Base-by-base conservation (phyloP, 2,888 invertebrate genomes). In the Platycheirus rosarum region DNA sequence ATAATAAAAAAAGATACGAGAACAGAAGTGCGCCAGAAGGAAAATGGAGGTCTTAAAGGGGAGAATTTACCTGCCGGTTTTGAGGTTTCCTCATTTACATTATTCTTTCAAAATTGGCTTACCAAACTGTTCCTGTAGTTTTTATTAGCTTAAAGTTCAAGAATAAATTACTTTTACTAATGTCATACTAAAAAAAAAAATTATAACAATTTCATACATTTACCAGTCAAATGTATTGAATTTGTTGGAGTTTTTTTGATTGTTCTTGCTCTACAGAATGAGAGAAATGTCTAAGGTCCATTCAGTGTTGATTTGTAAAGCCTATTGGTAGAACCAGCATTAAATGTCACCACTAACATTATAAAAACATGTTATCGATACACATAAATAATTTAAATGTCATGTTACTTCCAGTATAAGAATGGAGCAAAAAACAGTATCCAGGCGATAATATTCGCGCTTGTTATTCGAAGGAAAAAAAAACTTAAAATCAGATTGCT, bases 361-460 rank as follows among this genome's bases (percentile, higher is more conserved):
- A 44, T 60, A 66, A 75, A 51, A 75, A 66, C 60, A 44, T 76
- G 65, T 66, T 75, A 75, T 60, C 57, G 60, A 71, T 60, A 46
- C 65, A 46, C 37, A 80, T 80, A 80, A 80, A 80, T 76, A 75
- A 80, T 70, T 76, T 80, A 66, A 70, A 75, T 71, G 80, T 76
- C 80, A 80, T 75, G 80, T 76, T 48, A 66, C 40, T 71, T 69
- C 55, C 69, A 57, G 42, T 57, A 20, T 18, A 65, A 20, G 20
- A 55, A 78, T 63, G 35, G 32, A 65, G 16, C 1, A 60, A 16
- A 37, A 18, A 57, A 42, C 4, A 26, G 44, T 44, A 44, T 60
- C 57, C 68, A 65, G 69, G 80, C 70, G 80, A 66, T 76, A 80
- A 80, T 80, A 80, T 75, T 80, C 80, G 62, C 80, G 80, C 80